phyloP scores from a whole-genome alignment of 2,888 invertebrate genomes.

The Autographa pulchrina region DNA sequence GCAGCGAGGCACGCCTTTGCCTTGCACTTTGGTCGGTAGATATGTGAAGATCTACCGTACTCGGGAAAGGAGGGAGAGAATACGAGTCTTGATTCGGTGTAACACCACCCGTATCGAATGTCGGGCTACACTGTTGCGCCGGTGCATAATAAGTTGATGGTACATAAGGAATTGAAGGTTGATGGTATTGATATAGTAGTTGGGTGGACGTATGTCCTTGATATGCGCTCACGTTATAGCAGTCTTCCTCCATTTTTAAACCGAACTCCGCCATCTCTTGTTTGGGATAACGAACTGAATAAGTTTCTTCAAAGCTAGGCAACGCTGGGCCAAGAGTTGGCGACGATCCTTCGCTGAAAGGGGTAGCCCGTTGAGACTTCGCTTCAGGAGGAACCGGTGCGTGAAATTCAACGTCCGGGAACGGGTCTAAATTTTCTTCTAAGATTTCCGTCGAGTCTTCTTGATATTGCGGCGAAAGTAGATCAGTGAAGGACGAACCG shows the following conservation, averaged over 20 bases:
- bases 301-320: slow-evolving; percentile 97
- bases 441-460: slow-evolving; percentile 92
- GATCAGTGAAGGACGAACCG: slow-evolving; percentile 94
- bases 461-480: slow-evolving; percentile 93
- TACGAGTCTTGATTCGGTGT: slow-evolving; percentile 91
- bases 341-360: slow-evolving; percentile 83
- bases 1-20: slow-evolving; percentile 93
- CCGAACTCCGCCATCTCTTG: slow-evolving; percentile 91
- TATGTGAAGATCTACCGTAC: slow-evolving; percentile 92
- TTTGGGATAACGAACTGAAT: slow-evolving; percentile 93
- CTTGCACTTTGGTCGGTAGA: slow-evolving; percentile 90
- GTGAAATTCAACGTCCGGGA: slow-evolving; percentile 91
- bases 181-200: slow-evolving; percentile 89
- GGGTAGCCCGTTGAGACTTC: slow-evolving; percentile 82
- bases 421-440: slow-evolving; percentile 93
- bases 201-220: slow-evolving; percentile 90
- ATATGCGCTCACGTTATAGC: slow-evolving; percentile 91
- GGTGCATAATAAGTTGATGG: slow-evolving; percentile 90
- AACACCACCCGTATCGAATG: slow-evolving; percentile 84
- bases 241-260: slow-evolving; percentile 96
- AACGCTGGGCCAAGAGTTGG: slow-evolving; percentile 90
- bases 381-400: slow-evolving; percentile 82
- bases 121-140: slow-evolving; percentile 89
- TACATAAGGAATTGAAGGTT: slow-evolving; percentile 89
- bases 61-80: slow-evolving; percentile 92